Conservation (phyloP, 2,797 vertebrate genomes). For the Avahi laniger region DNA sequence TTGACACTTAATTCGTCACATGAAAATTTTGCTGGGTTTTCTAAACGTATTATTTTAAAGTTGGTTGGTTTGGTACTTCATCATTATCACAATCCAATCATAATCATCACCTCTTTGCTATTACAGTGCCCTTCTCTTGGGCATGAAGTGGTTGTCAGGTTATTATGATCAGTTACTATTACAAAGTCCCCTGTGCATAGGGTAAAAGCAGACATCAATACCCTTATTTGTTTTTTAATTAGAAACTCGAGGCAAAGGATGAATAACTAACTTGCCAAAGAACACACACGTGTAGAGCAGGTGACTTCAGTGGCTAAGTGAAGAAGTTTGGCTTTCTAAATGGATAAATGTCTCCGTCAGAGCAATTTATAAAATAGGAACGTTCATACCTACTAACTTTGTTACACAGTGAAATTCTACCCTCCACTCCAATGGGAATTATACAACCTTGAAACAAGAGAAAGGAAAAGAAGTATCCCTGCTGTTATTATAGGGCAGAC, state of each 20-base stretch:
- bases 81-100: neutral
- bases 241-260: neutral
- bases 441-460: neutral
- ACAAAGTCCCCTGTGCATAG: neutral
- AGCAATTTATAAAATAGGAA: neutral
- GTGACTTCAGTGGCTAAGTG: neutral
- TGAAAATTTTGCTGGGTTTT: neutral
- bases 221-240: neutral
- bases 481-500: neutral
- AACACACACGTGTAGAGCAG: neutral
- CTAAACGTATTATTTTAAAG: neutral
- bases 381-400: neutral
- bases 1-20: neutral
- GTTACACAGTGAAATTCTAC: neutral
- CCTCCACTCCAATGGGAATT: neutral
- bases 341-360: neutral
- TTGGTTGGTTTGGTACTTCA: neutral
- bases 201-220: neutral
- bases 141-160: neutral
- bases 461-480: neutral
- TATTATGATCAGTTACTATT: neutral
- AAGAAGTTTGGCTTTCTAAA: neutral
- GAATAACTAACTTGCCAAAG: neutral
- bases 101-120: neutral
- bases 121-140: neutral